Conservation (phyloP, 2,113 vertebrate genomes). For the Neodon shergylaensis region DNA sequence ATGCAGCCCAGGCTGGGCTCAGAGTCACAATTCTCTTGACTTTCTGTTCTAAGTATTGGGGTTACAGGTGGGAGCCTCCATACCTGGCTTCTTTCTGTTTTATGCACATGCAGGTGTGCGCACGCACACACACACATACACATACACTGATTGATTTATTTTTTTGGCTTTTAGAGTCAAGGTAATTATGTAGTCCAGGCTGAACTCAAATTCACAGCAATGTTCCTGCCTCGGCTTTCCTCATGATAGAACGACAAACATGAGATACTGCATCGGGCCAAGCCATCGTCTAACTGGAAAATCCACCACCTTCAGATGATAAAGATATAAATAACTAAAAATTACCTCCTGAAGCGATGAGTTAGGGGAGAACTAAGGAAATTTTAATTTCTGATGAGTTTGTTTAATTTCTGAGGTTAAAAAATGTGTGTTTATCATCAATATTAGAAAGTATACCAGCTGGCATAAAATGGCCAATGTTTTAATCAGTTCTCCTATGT, state of each 20-base stretch:
- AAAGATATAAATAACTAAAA: not conserved
- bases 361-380: not conserved
- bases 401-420: not conserved
- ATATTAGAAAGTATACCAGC: not conserved
- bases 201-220: not conserved
- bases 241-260: not conserved
- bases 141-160: not conserved
- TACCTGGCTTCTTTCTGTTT: not conserved
- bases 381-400: not conserved
- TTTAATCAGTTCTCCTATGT: not conserved
- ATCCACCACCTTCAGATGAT: not conserved
- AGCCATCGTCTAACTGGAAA: not conserved
- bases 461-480: not conserved
- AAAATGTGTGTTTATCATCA: not conserved
- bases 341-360: not conserved
- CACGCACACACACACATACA: not conserved
- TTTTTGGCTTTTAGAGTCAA: not conserved
- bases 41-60: not conserved
- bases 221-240: not conserved
- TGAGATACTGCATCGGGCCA: not conserved
- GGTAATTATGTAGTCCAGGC: not conserved
- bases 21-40: not conserved
- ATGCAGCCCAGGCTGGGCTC: not conserved
- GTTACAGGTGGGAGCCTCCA: not conserved
- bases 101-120: not conserved